Percentiles rank a stretch among this genome's conserved stretches.
Evolutionary conservation across 2,797 vertebrate genomes (phyloP).

Genomic region (Eospalax fontanierii): DNA sequence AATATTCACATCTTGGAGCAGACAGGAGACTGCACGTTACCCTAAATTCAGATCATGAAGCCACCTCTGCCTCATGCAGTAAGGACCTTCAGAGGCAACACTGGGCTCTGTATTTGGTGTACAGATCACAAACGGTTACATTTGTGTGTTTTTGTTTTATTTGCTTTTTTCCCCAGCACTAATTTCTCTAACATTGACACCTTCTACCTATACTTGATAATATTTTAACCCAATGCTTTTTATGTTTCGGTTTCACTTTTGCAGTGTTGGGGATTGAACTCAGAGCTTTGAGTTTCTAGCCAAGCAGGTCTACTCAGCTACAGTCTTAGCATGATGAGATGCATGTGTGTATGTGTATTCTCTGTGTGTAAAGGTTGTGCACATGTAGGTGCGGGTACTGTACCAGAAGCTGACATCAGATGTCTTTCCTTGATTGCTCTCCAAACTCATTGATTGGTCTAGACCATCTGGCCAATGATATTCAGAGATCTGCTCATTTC

Average conservation of each 20-base stretch:
- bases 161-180: no score
- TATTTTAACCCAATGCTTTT: background rate
- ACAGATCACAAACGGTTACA: background rate
- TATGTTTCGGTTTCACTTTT: background rate
- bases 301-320: background rate
- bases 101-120: background rate
- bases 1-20: background rate
- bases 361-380: no score
- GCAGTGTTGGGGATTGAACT: background rate
- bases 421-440: no score
- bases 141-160: background rate
- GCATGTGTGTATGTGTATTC: no score
- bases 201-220: background rate
- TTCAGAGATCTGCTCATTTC: no score
- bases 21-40: background rate
- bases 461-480: no score
- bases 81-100: background rate
- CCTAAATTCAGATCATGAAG: background rate
- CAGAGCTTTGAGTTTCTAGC: background rate
- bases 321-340: background rate
- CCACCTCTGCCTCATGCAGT: background rate
- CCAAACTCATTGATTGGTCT: no score
- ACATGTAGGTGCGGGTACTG: no score
- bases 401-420: no score
- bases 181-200: background rate